Conservation (phyloP, 2,888 invertebrate species). For the Phoenoteleia sp. region DNA sequence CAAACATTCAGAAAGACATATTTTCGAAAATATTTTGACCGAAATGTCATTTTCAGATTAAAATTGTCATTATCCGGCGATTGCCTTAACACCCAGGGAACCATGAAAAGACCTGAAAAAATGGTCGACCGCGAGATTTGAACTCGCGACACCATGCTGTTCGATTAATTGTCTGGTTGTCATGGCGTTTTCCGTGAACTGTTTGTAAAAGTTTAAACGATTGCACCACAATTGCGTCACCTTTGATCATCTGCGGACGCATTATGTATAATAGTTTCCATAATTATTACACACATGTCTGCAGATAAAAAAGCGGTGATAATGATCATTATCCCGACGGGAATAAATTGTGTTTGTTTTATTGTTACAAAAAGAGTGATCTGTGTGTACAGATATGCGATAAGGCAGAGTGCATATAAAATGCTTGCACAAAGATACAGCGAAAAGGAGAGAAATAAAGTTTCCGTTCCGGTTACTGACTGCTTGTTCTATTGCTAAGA, state of each 20-base stretch:
- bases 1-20: too few species aligned
- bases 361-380: slow-evolving; percentile 61
- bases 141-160: too few species aligned
- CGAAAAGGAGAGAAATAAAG: slow-evolving; percentile 66
- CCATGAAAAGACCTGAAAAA: too few species aligned
- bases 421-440: slow-evolving; percentile 56
- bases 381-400: slow-evolving; percentile 53
- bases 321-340: slow-evolving; percentile 52
- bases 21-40: too few species aligned
- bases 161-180: too few species aligned
- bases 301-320: slow-evolving; percentile 20
- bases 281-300: slow-evolving; percentile 54
- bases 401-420: slow-evolving; percentile 63
- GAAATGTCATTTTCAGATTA: too few species aligned
- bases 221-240: not conserved
- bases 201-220: not conserved
- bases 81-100: too few species aligned
- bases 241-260: slow-evolving; percentile 13
- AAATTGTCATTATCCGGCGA: too few species aligned
- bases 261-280: slow-evolving; percentile 30
- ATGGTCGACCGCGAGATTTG: too few species aligned
- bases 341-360: slow-evolving; percentile 63
- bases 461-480: slow-evolving; percentile 66
- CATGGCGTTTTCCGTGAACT: not conserved
- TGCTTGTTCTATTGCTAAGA: slow-evolving; percentile 59